phyloP scores from a whole-genome alignment of 2,113 vertebrate genomes.

The Struthio camelus region DNA sequence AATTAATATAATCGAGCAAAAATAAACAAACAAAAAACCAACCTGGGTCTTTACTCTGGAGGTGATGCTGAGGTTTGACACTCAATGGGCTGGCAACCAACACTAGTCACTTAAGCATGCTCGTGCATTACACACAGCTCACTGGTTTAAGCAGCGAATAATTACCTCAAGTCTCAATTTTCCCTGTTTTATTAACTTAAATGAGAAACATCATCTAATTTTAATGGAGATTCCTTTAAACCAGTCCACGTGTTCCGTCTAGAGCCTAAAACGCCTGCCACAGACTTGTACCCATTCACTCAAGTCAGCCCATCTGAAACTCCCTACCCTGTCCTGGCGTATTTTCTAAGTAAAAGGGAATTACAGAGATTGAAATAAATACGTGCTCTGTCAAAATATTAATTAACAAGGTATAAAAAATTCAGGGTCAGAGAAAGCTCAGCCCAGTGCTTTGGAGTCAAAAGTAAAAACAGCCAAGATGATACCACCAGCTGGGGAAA shows the following conservation, averaged over 20 bases:
- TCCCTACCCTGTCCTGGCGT: rapidly evolving
- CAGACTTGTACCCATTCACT: background rate
- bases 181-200: background rate
- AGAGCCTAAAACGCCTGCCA: background rate
- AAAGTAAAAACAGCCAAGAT: background rate
- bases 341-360: background rate
- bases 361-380: background rate
- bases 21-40: background rate
- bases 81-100: no score
- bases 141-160: background rate
- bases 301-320: background rate
- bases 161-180: background rate
- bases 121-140: background rate
- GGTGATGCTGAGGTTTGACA: background rate
- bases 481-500: background rate
- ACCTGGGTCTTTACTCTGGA: background rate
- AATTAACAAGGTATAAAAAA: background rate
- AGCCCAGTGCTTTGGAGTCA: background rate
- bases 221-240: background rate
- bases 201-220: background rate
- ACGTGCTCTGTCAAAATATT: rapidly evolving
- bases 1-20: background rate
- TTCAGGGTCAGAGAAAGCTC: background rate
- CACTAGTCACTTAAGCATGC: background rate
- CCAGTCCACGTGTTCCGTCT: background rate